Conservation (phyloP, 1,140 invertebrate species). For the Lucilia cuprina region DNA sequence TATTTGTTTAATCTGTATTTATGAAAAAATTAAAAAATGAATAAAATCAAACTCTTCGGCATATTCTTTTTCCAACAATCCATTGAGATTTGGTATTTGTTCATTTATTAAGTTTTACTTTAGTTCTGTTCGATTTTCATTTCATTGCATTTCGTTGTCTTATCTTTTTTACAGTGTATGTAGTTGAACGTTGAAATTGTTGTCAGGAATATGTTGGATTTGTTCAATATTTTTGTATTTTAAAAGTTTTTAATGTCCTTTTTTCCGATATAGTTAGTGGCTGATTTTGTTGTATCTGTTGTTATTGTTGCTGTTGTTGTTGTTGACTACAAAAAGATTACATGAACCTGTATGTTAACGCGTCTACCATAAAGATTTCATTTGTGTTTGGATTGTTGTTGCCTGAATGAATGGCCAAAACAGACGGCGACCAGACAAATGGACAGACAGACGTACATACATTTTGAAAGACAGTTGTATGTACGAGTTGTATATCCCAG, state of each 20-base stretch:
- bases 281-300: not conserved
- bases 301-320: conserved; percentile 22
- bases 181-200: conserved; percentile 13
- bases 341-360: conserved; percentile 62
- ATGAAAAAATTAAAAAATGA: not conserved
- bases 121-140: not conserved
- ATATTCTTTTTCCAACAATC: not conserved
- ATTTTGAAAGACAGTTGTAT: not conserved
- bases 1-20: not conserved
- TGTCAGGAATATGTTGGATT: conserved; percentile 5
- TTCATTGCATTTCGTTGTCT: conserved; percentile 8
- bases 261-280: conserved; percentile 42
- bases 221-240: conserved; percentile 8
- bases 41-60: not conserved
- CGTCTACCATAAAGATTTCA: conserved; percentile 44
- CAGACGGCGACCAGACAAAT: not conserved
- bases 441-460: not conserved
- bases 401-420: conserved; percentile 1
- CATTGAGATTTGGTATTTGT: not conserved
- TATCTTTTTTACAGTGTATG: conserved; percentile 12
- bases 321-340: conserved; percentile 56
- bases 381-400: not conserved
- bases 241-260: conserved; percentile 40
- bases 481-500: not conserved
- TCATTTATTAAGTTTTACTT: not conserved